Percentiles rank a stretch among this genome's conserved stretches.
These are phyloP conservation scores for Prunella himalayana DNA, from an alignment of 2,113 vertebrate genomes.

Conservation along the genomic window DNA sequence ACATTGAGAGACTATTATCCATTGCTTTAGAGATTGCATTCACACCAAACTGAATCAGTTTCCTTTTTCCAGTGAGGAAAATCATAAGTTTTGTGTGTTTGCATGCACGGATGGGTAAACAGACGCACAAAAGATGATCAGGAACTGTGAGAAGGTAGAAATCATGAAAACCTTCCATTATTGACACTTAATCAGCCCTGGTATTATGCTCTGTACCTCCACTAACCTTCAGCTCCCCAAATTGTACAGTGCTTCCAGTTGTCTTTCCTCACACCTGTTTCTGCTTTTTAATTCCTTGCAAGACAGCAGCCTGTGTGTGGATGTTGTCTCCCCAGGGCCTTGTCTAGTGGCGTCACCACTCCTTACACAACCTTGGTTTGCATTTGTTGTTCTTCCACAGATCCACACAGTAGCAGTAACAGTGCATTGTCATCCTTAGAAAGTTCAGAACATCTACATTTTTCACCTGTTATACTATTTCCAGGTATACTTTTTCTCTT, in stretches of 20 bases:
- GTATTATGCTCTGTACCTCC: neutral
- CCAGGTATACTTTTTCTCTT: neutral
- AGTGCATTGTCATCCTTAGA: neutral
- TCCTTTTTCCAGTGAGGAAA: neutral
- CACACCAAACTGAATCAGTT: neutral
- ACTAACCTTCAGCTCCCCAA: neutral
- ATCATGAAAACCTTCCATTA: neutral
- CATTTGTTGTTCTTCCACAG: neutral
- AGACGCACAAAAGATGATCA: neutral
- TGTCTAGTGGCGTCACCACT: fast-evolving
- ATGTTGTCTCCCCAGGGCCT: neutral
- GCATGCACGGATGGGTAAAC: neutral
- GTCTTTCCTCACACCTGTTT: neutral
- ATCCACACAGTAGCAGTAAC: neutral
- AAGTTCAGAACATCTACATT: neutral
- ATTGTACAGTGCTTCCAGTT: too few relatives aligned
- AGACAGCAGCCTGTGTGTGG: neutral
- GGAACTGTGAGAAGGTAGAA: neutral
- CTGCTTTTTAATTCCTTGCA: neutral
- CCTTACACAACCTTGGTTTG: neutral
- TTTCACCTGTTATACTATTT: neutral
- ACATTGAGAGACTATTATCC: neutral
- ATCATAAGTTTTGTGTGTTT: neutral
- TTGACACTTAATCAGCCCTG: neutral
- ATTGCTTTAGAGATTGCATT: neutral